Base-by-base conservation (phyloP, 2,888 invertebrate genomes). In the Nezara viridula region DNA sequence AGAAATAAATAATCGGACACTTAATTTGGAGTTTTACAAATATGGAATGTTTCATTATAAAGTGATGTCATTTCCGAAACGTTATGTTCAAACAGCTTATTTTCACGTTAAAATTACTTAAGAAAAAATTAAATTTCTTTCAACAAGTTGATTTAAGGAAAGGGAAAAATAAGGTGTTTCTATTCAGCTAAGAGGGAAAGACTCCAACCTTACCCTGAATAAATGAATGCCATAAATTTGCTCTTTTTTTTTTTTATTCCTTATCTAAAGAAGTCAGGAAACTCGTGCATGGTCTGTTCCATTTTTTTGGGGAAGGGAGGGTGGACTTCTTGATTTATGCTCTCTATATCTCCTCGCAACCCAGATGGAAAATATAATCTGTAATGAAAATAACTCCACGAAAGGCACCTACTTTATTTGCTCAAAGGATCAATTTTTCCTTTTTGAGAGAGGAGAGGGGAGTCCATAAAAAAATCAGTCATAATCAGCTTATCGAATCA, bases 181-280 rank as follows among this genome's bases (percentile, higher is more conserved):
- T 21, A 77, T 77, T 40, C 77, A 77, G 16, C 21, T 40, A 77
- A 40, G 32, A 40, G 77, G 77, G 9, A 9, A 40, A 77, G 37
- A 16, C 73, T 73, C 37, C 32, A 37, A 21, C 73, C 16, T 77
- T 40, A 21, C 40, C 37, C 37, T 40, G 37, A 77, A 24, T 40
- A 77, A 77, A 77, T 40, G 77, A 77, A 77, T 77, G 40, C 40
- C 77, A 77, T 77, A 77, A 77, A 40, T 77, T 40, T 77, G 3
- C 73, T 37, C 12, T 27, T 21, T 55, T 55, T 55, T 40, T 40
- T 77, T 40, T 60, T 60, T 40, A 24, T 37, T 77, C 19, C 77
- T 77, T 77, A 77, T 77, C 77, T 77, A 40, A 77, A 77, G 77
- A 77, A 77, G 37, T 77, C 37, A 21, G 40, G 40, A 77, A 77